Conservation (phyloP, 1,140 invertebrate genomes). For the Phymastichus coffea region DNA sequence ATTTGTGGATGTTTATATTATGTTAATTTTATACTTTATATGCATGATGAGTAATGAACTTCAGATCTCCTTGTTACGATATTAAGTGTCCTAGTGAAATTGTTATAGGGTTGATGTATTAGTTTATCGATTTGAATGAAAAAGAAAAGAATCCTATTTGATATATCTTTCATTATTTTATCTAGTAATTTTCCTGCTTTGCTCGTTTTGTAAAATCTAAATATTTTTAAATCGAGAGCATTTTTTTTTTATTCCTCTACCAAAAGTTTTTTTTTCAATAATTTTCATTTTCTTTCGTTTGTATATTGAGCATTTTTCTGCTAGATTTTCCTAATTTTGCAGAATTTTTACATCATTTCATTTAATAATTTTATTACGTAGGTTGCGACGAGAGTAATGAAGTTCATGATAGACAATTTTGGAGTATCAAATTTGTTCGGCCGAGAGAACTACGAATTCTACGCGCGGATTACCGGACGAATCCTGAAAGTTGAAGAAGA, state of each 20-base stretch:
- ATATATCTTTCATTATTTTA: too few species aligned
- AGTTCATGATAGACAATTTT: slow-evolving; percentile 96
- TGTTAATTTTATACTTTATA: neutral
- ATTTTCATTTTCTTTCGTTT: too few species aligned
- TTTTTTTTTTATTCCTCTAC: too few species aligned
- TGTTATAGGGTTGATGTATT: too few species aligned
- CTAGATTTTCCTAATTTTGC: neutral
- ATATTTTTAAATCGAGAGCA: too few species aligned
- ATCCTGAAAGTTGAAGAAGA: slow-evolving; percentile 90
- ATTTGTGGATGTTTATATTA: neutral
- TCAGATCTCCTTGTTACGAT: too few species aligned
- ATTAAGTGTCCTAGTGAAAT: too few species aligned
- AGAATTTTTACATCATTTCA: neutral
- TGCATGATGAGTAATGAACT: slow-evolving; percentile 18
- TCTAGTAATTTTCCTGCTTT: too few species aligned
- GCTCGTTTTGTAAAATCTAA: too few species aligned
- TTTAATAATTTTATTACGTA: slow-evolving; percentile 45
- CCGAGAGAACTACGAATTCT: slow-evolving; percentile 95
- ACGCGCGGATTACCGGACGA: slow-evolving; percentile 90
- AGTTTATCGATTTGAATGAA: too few species aligned
- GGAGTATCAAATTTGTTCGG: slow-evolving; percentile 93
- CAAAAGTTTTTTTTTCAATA: too few species aligned
- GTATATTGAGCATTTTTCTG: neutral
- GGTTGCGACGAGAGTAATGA: slow-evolving; percentile 92
- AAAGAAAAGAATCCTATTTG: too few species aligned